Evolutionary conservation across 2,888 invertebrate species (phyloP).

Genomic region (Cantharis lateralis): DNA sequence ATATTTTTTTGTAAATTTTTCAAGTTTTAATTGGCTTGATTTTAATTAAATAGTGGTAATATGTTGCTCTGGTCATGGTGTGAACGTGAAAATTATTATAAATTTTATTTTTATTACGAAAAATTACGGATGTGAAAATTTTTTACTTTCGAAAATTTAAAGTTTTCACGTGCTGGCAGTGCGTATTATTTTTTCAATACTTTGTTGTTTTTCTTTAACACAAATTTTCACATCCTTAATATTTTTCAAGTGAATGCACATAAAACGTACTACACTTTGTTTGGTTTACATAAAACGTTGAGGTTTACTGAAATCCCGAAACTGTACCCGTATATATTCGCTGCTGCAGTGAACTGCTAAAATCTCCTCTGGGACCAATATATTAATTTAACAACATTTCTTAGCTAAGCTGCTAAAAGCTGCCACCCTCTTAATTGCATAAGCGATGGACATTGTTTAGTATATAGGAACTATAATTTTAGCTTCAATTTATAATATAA

Average conservation of each 20-base stretch:
- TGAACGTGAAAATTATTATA: neutral
- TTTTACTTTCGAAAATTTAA: neutral
- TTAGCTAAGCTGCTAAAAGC: constrained; percentile 37
- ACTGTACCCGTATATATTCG: constrained; percentile 21
- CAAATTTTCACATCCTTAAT: neutral
- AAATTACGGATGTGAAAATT: neutral
- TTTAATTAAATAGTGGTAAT: neutral
- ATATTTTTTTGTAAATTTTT: neutral
- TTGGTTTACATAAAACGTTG: constrained; percentile 6
- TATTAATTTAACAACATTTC: constrained; percentile 34
- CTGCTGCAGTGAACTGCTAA: constrained; percentile 24
- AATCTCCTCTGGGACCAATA: constrained; percentile 29
- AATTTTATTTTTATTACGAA: neutral
- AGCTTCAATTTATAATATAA: neutral
- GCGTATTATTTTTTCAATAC: neutral
- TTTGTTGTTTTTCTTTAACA: neutral
- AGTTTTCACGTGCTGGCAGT: neutral
- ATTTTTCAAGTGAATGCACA: neutral
- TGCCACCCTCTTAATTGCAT: constrained; percentile 38
- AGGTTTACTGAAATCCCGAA: constrained; percentile 29
- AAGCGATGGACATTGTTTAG: constrained; percentile 36
- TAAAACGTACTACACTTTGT: neutral
- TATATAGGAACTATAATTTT: constrained; percentile 10
- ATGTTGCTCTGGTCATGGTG: neutral
- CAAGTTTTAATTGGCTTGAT: neutral